Evolutionary conservation across 2,113 vertebrate genomes (phyloP).

Genomic region (Dissostichus mawsoni): DNA sequence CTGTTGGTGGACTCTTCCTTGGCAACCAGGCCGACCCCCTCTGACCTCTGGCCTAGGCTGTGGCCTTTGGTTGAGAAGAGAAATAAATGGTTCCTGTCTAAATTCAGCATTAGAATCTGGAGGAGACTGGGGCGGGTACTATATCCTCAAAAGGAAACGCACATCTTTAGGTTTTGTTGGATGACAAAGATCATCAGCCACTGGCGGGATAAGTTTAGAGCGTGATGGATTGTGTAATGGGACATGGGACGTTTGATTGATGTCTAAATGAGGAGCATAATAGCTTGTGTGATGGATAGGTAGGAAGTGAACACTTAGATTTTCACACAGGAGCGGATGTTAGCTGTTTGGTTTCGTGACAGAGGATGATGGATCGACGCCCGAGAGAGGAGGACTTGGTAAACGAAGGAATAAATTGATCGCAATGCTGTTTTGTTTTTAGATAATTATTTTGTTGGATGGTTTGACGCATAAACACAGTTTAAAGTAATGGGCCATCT

Average conservation of each 20-base stretch:
- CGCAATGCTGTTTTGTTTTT: conserved; percentile 2
- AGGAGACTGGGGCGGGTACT: conserved; percentile 67
- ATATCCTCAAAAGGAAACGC: conserved; percentile 57
- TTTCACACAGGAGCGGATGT: conserved; percentile 77
- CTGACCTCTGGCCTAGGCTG: conserved; percentile 61
- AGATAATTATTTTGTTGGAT: not conserved
- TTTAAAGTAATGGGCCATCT: not conserved
- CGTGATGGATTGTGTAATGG: conserved; percentile 71
- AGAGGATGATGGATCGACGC: conserved; percentile 69
- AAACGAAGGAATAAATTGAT: conserved; percentile 19
- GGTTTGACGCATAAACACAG: not conserved
- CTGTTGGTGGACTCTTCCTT: conserved; percentile 60
- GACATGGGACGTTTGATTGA: conserved; percentile 75
- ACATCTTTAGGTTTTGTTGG: conserved; percentile 64
- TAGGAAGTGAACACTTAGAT: conserved; percentile 76
- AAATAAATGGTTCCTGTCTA: conserved; percentile 64
- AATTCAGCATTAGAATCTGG: conserved; percentile 71
- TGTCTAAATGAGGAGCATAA: conserved; percentile 71
- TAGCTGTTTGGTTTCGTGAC: conserved; percentile 69
- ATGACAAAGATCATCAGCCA: conserved; percentile 65
- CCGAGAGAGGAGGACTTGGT: conserved; percentile 5
- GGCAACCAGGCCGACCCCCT: conserved; percentile 70
- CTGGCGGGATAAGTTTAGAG: conserved; percentile 59
- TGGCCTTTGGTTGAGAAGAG: conserved; percentile 47
- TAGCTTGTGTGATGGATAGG: conserved; percentile 76